Conservation (phyloP, 1,140 invertebrate species). For the Drosophila subobscura region DNA sequence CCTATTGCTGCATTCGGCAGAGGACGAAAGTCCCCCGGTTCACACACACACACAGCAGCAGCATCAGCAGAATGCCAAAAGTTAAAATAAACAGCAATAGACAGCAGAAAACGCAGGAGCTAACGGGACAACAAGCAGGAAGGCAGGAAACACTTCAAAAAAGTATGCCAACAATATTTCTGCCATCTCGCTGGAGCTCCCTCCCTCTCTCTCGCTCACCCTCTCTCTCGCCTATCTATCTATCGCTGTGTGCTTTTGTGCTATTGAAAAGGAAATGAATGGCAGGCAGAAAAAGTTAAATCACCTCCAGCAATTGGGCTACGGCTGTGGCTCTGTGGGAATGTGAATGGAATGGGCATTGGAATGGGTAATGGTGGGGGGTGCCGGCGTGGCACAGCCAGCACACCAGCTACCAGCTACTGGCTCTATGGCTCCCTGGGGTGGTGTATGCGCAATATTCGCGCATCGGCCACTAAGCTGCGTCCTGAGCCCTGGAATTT, state of each 20-base stretch:
- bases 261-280: constrained; percentile 80
- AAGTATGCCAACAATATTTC: constrained; percentile 80
- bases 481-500: constrained; percentile 50
- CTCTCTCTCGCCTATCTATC: background rate
- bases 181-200: constrained; percentile 31
- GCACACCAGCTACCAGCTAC: background rate
- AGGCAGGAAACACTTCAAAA: constrained; percentile 74
- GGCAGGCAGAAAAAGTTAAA: constrained; percentile 77
- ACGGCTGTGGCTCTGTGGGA: constrained; percentile 6
- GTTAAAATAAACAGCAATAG: constrained; percentile 71
- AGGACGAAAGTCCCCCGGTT: constrained; percentile 49
- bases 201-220: background rate
- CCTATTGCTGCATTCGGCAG: constrained; percentile 43
- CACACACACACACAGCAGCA: constrained; percentile 20
- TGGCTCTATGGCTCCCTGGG: constrained; percentile 31
- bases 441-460: constrained; percentile 71
- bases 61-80: constrained; percentile 62
- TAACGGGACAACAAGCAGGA: constrained; percentile 51
- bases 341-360: background rate
- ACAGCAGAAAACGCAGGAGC: constrained; percentile 3
- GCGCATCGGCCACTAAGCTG: constrained; percentile 54
- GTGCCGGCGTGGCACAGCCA: too few relatives aligned
- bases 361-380: too few relatives aligned
- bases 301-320: constrained; percentile 70
- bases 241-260: constrained; percentile 59